Evolutionary conservation across 2,888 invertebrate species (phyloP), one percentile per base, ranked within the genome.

Genomic region (Halocaridina rubra): DNA sequence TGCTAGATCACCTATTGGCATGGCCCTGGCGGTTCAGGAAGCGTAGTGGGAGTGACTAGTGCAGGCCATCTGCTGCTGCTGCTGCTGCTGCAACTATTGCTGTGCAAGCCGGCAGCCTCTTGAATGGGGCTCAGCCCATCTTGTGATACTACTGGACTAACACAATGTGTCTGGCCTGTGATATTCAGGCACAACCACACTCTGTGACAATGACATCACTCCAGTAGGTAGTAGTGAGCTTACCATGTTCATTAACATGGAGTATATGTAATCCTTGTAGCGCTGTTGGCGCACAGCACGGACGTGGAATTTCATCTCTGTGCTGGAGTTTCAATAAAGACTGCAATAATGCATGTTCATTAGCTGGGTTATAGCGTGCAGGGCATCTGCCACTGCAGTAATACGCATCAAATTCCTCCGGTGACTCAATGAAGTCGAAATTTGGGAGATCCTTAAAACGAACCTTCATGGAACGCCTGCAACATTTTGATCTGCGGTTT

Each of bases 351-450:
- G 95, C 94, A 90, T 95, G 95, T 89, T 94, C 94, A 88, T 94
- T 93, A 0, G 94, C 94, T 13, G 94, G 93, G 90, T 94, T 94
- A 90, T 93, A 94, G 5, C 93, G 92, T 0, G 93, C 93, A 0
- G 94, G 94, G 89, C 95, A 95, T 71, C 93, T 92, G 3, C 95
- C 95, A 86, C 93, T 93, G 90, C 95, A 95, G 89, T 93, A 94
- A 16, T 94, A 94, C 0, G 94, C 94, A 90, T 95, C 94, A 90
- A 94, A 94, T 19, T 91, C 92, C 90, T 93, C 93, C n/a, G 95
- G 95, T 88, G 94, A 93, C 71, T 94, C 91, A 74, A 95, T 94
- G 89, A 93, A 94, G 88, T 93, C 93, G 90, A 93, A 93, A 27
- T 93, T 93, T 87, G 93, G 92, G 32, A 95, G 91, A 81, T 94